A percentile compares a stretch with the other conserved stretches of the same genome.
These are phyloP conservation scores for Paratrypauchen microcephalus DNA, from an alignment of 2,797 vertebrate species.

Conservation along the genomic window DNA sequence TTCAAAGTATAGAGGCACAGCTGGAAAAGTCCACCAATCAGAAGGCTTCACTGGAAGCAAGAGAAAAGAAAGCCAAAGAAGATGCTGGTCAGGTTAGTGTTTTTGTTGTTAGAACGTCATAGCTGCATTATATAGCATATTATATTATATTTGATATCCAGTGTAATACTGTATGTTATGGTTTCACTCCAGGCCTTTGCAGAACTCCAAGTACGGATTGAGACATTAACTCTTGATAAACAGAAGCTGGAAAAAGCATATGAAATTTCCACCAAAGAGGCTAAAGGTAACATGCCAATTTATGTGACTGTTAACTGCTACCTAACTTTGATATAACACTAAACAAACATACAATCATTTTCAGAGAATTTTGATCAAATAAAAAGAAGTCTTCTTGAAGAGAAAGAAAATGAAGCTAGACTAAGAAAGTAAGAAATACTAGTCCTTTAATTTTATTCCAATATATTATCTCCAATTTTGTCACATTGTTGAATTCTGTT, in stretches of 20 bases:
- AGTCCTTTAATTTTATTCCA: neutral
- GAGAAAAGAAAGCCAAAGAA: conserved; percentile 79
- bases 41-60: conserved; percentile 77
- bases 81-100: conserved; percentile 79
- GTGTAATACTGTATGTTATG: neutral
- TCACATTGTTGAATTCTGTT: conserved; percentile 5
- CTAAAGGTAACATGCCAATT: conserved; percentile 78
- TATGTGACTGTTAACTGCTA: neutral
- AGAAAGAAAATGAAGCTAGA: conserved; percentile 85
- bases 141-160: neutral
- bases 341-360: conserved; percentile 20
- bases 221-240: conserved; percentile 80
- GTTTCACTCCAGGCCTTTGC: conserved; percentile 52
- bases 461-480: neutral
- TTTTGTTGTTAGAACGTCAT: neutral
- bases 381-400: conserved; percentile 81
- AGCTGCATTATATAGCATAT: neutral
- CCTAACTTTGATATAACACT: neutral
- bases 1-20: conserved; percentile 84
- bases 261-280: conserved; percentile 76
- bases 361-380: conserved; percentile 88
- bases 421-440: conserved; percentile 83
- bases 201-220: conserved; percentile 77
- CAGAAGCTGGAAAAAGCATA: conserved; percentile 77
- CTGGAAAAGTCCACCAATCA: conserved; percentile 80